Conservation (phyloP, 2,113 vertebrate genomes). For the Amazona guildingii region DNA sequence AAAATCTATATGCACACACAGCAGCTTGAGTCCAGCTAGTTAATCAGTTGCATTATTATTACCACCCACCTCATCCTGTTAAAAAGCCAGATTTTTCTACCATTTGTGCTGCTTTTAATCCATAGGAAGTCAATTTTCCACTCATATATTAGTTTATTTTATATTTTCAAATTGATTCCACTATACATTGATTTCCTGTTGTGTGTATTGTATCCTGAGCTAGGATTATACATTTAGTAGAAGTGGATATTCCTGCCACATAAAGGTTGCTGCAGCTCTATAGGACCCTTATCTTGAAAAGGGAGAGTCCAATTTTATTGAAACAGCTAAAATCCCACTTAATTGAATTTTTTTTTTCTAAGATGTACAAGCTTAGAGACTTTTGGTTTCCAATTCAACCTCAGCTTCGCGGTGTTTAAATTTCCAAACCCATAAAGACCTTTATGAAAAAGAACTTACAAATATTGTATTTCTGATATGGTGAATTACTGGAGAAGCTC, state of each 20-base stretch:
- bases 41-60: constrained; percentile 71
- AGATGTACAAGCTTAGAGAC: constrained; percentile 96
- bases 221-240: constrained; percentile 96
- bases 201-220: constrained; percentile 90
- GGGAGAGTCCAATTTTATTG: constrained; percentile 96
- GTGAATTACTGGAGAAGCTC: constrained; percentile 56
- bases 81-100: constrained; percentile 73
- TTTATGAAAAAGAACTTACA: constrained; percentile 88
- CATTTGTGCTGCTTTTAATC: constrained; percentile 86
- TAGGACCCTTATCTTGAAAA: constrained; percentile 93
- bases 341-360: constrained; percentile 99
- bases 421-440: constrained; percentile 86
- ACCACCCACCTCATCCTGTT: constrained; percentile 64
- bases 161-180: constrained; percentile 95
- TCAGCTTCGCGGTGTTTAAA: constrained; percentile 88
- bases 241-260: constrained; percentile 85
- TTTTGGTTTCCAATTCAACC: constrained; percentile 97
- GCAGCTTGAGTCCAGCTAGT: constrained; percentile 57
- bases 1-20: constrained; percentile 43
- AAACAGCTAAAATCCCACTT: constrained; percentile 99
- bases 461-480: constrained; percentile 83
- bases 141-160: constrained; percentile 90
- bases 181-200: constrained; percentile 93
- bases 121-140: constrained; percentile 89
- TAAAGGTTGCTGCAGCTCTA: constrained; percentile 84